Evolutionary conservation across 1,140 invertebrate species (phyloP), one percentile per base, ranked within the genome.

Genomic region (Panagrolaimus sp.): DNA sequence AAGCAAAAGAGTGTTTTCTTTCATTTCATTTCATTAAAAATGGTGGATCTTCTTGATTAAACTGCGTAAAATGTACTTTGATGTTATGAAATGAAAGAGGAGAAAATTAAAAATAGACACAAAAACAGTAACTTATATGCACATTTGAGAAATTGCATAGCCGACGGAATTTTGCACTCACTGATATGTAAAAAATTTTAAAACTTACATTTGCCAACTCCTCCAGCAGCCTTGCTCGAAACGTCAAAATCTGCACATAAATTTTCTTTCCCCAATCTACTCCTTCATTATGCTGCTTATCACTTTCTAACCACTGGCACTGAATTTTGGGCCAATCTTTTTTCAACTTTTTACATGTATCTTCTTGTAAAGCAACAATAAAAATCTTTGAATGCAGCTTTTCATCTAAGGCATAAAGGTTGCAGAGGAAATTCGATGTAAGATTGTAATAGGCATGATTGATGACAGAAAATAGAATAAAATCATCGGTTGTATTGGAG

Each of bases 401-500:
- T 45, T 57, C 11, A 7, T 72, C 57, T 43, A 79, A 66, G 1
- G 38, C 45, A 13, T 73, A 77, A 20, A 71, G 61, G 61, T 79
- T 79, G 57, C 78, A 79, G 7, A 79, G 74, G 72, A 78, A 79
- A 45, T 79, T 79, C 9, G 76, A 44, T 5, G 78, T 79, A n/a
- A 79, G 48, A 57, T 72, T 74, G 20, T 72, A 63, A 61, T 79
- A 81, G 20, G 78, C 78, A 14, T 71, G 42, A 53, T 79, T 79
- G 14, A 80, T 66, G 8, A 79, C 38, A 7, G 73, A 72, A 23
- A 80, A 70, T 5, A 79, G 68, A 11, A 79, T 65, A 63, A 79
- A 76, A 31, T 53, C 38, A 16, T 75, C n/a, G 9, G 57, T 68
- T 25, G 47, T 42, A 16, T 63, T 57, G 14, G 66, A 45, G 27